Percentiles rank a stretch among this genome's conserved stretches.
phyloP scores from a whole-genome alignment of 30 jellyfish, hydroid and myxozoan species.

The Aurelia sp. region DNA sequence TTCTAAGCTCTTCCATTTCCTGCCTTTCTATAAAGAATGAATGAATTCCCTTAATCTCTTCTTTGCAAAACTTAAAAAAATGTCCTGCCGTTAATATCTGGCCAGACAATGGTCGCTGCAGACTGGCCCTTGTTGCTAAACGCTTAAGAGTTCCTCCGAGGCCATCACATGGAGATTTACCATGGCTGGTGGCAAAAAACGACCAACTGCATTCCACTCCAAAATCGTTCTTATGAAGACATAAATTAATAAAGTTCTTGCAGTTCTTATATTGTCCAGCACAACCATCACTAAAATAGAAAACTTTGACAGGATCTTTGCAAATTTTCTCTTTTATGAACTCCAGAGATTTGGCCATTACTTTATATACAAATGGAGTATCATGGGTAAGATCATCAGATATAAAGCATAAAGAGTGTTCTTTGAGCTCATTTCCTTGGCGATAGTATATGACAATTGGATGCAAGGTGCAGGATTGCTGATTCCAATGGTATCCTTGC shows the following conservation, averaged over 20 bases:
- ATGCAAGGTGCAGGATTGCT: constrained; percentile 53
- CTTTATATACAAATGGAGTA: constrained; percentile 28
- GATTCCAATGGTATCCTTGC: constrained; percentile 53
- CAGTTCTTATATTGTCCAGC: constrained; percentile 58
- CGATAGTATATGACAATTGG: constrained; percentile 33
- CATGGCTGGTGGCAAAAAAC: constrained; percentile 24
- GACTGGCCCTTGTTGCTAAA: constrained; percentile 80
- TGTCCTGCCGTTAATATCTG: constrained; percentile 63
- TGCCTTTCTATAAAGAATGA: constrained; percentile 20
- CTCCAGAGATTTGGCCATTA: not conserved
- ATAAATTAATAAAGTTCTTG: constrained; percentile 19
- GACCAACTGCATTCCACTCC: constrained; percentile 1
- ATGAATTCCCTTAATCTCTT: constrained; percentile 16
- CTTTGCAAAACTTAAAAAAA: constrained; percentile 36
- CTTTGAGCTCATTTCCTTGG: constrained; percentile 20
- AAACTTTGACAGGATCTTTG: not conserved
- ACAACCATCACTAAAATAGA: constrained; percentile 58
- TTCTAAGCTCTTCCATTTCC: constrained; percentile 25
- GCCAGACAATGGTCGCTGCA: constrained; percentile 51
- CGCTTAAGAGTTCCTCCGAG: constrained; percentile 34
- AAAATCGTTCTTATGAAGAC: constrained; percentile 2
- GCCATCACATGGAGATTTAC: constrained; percentile 34
- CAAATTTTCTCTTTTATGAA: constrained; percentile 1
- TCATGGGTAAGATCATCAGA: constrained; percentile 72
- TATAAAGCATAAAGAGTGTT: constrained; percentile 61